Evolutionary conservation across 2,888 invertebrate species (phyloP), one percentile per base, ranked within the genome.

Genomic region (Nomada fabriciana): DNA sequence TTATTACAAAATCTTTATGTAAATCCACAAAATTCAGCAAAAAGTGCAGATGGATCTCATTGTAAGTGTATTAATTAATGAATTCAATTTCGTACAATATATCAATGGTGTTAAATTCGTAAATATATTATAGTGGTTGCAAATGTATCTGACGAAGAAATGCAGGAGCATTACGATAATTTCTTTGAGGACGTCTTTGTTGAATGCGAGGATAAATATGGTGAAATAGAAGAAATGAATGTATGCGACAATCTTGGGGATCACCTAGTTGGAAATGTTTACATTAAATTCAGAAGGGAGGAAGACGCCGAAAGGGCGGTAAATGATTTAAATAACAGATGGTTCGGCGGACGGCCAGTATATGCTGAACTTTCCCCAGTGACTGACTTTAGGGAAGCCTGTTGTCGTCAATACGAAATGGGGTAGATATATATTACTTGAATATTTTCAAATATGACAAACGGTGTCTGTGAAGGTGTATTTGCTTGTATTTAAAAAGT

Each of bases 181-280:
- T 99, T 99, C 94, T 99, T 99, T 94, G 99, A 99, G 95, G 99
- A 99, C 95, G 99, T 99, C 1, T 99, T 99, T 95, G 98, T 98
- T 0, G 99, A 99, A 94, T 98, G 99, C 92, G 99, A 99, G 94
- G 98, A 99, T 92, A 99, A 99, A 95, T 99, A 99, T 94, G 99
- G 99, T 0, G 99, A 99, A 94, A 99, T 99, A 91, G 99, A 99
- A 94, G 99, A 99, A 94, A 99, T 99, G 99, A 99, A 99, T 95
- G 99, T 99, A 2, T 99, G 99, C 94, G 99, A 99, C 94, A 99
- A 99, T 94, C 96, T 99, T 82, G 99, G 99, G 3, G 99, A 99
- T 94, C 99, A 99, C 93, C 95, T 99, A 87, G 99, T 99, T 57
- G 99, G 99, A 76, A 99, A 99, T 95, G 99, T 99, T 73, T 99